phyloP scores from a whole-genome alignment of 2,888 invertebrate species.

The Eulithis testata region DNA sequence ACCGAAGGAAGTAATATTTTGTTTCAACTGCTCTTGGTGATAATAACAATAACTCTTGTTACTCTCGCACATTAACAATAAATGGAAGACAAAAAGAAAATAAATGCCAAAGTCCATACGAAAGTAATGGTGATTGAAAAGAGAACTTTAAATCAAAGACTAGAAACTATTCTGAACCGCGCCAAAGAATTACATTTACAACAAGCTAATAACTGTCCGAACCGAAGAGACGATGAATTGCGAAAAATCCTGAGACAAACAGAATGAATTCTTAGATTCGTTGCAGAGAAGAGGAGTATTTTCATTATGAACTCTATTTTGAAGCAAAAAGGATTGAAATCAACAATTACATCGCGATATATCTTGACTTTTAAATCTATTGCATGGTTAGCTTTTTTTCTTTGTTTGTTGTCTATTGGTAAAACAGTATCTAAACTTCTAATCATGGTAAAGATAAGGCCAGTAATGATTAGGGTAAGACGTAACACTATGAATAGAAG shows the following conservation, averaged over 20 bases:
- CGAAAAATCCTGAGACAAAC: not conserved
- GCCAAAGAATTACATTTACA: not conserved
- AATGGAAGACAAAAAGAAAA: not conserved
- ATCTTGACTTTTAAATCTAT: not conserved
- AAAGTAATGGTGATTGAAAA: slow-evolving; percentile 18
- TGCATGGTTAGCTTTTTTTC: not conserved
- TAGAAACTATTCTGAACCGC: not conserved
- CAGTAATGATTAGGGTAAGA: no score
- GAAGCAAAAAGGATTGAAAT: not conserved
- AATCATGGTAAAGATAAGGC: no score
- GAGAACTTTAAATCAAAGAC: not conserved
- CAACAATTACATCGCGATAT: not conserved
- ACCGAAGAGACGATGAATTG: not conserved
- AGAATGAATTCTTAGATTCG: not conserved
- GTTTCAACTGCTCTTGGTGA: not conserved
- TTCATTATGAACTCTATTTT: not conserved
- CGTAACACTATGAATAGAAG: not conserved
- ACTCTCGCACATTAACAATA: slow-evolving; percentile 1
- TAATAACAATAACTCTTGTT: not conserved
- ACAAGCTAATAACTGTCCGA: not conserved
- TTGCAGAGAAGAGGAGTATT: not conserved
- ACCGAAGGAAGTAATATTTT: no score
- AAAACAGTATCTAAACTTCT: no score
- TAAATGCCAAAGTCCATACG: slow-evolving; percentile 22
- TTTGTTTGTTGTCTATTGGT: not conserved